These are phyloP conservation scores for Zootoca vivipara DNA, from an alignment of 2,113 vertebrate genomes.

Conservation along the genomic window DNA sequence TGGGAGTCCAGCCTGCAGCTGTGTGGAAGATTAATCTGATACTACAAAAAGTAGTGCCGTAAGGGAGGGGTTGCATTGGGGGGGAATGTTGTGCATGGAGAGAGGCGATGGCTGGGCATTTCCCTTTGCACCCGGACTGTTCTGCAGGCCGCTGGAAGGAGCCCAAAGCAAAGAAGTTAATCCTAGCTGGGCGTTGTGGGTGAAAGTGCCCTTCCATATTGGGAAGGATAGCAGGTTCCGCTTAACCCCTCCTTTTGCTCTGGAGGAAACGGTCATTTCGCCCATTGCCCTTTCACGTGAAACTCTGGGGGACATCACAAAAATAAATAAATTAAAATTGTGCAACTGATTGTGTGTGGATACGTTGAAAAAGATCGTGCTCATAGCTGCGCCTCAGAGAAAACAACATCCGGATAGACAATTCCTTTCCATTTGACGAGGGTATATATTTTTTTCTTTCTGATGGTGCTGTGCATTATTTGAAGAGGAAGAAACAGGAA, in stretches of 20 bases:
- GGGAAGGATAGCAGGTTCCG: background rate
- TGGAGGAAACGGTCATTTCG: background rate
- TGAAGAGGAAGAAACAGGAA: background rate
- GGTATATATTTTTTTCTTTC: background rate
- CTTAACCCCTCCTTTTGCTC: background rate
- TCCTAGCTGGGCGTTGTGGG: background rate
- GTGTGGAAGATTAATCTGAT: conserved; percentile 32
- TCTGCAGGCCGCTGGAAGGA: background rate
- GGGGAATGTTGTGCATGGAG: conserved; percentile 23
- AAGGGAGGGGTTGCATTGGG: conserved; percentile 56
- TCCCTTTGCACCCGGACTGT: background rate
- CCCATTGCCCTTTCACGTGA: no score
- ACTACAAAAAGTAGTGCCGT: conserved; percentile 11
- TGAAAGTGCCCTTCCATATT: background rate
- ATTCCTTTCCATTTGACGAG: background rate
- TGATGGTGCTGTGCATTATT: background rate
- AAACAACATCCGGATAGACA: background rate
- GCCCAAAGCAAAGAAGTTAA: background rate
- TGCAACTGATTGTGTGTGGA: no score
- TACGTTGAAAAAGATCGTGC: background rate
- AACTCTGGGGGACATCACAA: background rate
- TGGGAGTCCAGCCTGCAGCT: conserved; percentile 43
- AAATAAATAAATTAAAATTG: background rate
- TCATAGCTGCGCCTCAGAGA: background rate
- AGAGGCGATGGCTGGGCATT: conserved; percentile 11